Percentiles rank a stretch among this genome's conserved stretches.
Conservation (phyloP, 2,888 invertebrate species). For the Trachelus tabidus region DNA sequence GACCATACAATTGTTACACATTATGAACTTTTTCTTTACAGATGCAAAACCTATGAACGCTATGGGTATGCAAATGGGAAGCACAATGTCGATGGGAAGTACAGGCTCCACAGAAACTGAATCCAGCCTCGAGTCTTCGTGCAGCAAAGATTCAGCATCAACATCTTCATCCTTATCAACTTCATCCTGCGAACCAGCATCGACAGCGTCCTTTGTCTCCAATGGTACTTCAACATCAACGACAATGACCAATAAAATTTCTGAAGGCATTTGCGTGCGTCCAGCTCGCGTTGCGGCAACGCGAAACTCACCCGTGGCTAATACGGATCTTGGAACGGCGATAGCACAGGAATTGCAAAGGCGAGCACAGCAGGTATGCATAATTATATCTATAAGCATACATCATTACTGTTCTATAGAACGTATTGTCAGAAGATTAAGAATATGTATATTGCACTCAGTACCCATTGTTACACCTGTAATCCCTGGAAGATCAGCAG, state of each 20-base stretch:
- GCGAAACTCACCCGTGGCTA: constrained; percentile 49
- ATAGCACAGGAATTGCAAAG: constrained; percentile 78
- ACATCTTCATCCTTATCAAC: constrained; percentile 60
- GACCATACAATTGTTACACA: too few relatives aligned
- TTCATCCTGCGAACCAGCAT: constrained; percentile 60
- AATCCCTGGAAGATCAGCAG: too few relatives aligned
- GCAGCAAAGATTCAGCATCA: constrained; percentile 60
- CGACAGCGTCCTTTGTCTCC: constrained; percentile 44
- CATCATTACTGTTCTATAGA: too few relatives aligned
- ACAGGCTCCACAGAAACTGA: constrained; percentile 64
- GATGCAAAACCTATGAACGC: constrained; percentile 62
- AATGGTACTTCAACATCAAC: constrained; percentile 40
- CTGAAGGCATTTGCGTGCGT: constrained; percentile 16
- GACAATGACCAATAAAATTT: constrained; percentile 28
- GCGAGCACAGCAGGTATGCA: constrained; percentile 72
- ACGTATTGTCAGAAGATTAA: too few relatives aligned
- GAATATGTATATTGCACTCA: too few relatives aligned
- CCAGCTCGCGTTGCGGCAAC: constrained; percentile 32
- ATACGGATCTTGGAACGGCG: constrained; percentile 74
- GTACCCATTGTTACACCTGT: too few relatives aligned
- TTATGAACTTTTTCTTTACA: constrained; percentile 22
- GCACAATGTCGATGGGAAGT: constrained; percentile 63
- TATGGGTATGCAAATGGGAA: constrained; percentile 63
- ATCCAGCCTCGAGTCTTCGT: constrained; percentile 60
- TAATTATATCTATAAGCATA: neutral